Percentiles rank a stretch among this genome's conserved stretches.
Conservation (phyloP, 2,797 vertebrate genomes). For the Acomys russatus region DNA sequence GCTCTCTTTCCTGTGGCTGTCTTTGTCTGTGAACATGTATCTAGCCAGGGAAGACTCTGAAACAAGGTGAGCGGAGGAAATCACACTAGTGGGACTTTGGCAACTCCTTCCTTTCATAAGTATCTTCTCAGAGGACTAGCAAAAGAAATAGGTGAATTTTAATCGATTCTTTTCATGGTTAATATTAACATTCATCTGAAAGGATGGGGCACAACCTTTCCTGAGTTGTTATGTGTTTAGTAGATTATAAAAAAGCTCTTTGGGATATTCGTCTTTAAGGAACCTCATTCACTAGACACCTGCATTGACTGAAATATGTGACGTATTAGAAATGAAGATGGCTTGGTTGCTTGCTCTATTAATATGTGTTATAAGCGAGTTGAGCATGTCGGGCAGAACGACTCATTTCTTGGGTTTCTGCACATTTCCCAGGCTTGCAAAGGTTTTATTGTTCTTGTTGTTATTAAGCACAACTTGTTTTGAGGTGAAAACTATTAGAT, state of each 20-base stretch:
- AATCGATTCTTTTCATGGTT: slow-evolving; percentile 41
- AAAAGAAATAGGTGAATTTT: background rate
- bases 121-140: slow-evolving; percentile 29
- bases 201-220: background rate
- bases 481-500: slow-evolving; percentile 38
- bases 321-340: background rate
- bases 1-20: background rate
- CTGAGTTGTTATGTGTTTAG: slow-evolving; percentile 1
- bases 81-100: background rate
- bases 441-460: background rate
- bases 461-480: slow-evolving; percentile 25
- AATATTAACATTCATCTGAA: slow-evolving; percentile 46
- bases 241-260: background rate
- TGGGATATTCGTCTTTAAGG: slow-evolving; percentile 1
- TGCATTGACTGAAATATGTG: background rate
- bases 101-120: background rate
- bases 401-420: background rate
- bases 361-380: background rate
- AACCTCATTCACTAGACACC: background rate
- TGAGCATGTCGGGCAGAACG: background rate
- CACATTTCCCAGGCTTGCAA: background rate
- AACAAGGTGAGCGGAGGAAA: slow-evolving; percentile 3
- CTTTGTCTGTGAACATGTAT: background rate
- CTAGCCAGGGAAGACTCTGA: background rate
- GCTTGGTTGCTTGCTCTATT: background rate